Percentiles rank a stretch among this genome's conserved stretches.
Evolutionary conservation across 2,113 vertebrate species (phyloP).

Genomic region (Phyllostomus hastatus): DNA sequence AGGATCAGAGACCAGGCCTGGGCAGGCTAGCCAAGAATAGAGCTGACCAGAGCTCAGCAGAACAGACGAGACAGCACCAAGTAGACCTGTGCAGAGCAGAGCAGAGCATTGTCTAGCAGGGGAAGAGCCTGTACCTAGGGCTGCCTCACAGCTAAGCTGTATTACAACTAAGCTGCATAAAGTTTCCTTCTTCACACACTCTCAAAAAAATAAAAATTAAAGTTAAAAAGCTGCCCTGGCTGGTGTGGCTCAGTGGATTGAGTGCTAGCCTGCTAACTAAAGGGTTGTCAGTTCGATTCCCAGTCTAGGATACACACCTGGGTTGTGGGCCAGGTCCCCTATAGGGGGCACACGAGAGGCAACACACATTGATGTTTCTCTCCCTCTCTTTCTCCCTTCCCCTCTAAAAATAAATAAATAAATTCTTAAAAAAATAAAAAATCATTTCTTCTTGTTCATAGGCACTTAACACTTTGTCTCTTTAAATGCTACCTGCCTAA

Average conservation of each 20-base stretch:
- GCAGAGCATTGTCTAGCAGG: neutral
- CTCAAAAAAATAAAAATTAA: neutral
- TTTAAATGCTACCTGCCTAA: neutral
- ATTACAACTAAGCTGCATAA: neutral
- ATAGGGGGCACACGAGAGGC: too few species aligned
- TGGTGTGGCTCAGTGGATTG: too few species aligned
- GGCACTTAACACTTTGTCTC: conserved; percentile 1
- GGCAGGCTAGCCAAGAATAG: too few species aligned
- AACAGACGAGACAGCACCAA: neutral
- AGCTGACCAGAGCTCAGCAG: neutral
- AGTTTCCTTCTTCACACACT: neutral
- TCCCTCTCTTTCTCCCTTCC: too few species aligned
- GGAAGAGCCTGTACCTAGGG: neutral
- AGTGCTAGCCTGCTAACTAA: too few species aligned
- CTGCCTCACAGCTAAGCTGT: neutral
- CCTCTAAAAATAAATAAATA: neutral
- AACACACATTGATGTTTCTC: too few species aligned
- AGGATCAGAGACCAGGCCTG: neutral
- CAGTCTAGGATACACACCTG: too few species aligned
- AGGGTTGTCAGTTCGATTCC: too few species aligned
- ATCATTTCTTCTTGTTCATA: conserved; percentile 62
- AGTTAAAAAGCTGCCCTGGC: too few species aligned
- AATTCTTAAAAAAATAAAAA: neutral
- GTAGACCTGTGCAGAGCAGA: neutral
- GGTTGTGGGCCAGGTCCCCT: too few species aligned